Conservation (phyloP, 2,888 invertebrate genomes). For the Lithosia quadra region DNA sequence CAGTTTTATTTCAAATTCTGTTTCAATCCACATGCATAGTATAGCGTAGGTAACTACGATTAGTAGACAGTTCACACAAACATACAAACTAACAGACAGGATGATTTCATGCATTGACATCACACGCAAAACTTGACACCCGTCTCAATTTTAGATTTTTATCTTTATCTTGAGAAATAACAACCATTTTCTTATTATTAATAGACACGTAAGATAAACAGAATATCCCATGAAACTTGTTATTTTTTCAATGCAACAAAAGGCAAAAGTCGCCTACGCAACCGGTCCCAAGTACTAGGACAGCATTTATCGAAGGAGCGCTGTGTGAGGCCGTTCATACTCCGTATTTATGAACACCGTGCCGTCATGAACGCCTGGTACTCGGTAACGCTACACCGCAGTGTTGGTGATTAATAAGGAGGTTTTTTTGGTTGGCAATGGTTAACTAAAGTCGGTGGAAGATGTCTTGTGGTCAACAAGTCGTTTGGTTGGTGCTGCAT, state of each 20-base stretch:
- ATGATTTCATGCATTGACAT: slow-evolving; percentile 10
- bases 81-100: slow-evolving; percentile 20
- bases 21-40: neutral
- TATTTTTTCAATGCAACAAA: slow-evolving; percentile 56
- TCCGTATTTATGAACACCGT: slow-evolving; percentile 82
- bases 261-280: slow-evolving; percentile 72
- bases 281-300: slow-evolving; percentile 67
- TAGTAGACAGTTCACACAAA: neutral
- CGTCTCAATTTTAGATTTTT: slow-evolving; percentile 6
- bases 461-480: slow-evolving; percentile 22
- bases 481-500: slow-evolving; percentile 1
- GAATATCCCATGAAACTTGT: slow-evolving; percentile 50
- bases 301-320: slow-evolving; percentile 76
- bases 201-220: slow-evolving; percentile 51
- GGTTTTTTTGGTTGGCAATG: slow-evolving; percentile 53
- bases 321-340: slow-evolving; percentile 82
- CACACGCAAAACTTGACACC: slow-evolving; percentile 2
- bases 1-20: neutral
- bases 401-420: slow-evolving; percentile 70
- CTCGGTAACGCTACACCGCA: slow-evolving; percentile 75
- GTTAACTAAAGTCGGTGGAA: slow-evolving; percentile 31
- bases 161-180: slow-evolving; percentile 7
- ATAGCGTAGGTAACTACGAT: neutral
- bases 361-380: slow-evolving; percentile 72
- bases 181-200: slow-evolving; percentile 36